These are phyloP conservation scores for Drosophila demipolita DNA, from an alignment of 2,888 invertebrate species.

Conservation along the genomic window DNA sequence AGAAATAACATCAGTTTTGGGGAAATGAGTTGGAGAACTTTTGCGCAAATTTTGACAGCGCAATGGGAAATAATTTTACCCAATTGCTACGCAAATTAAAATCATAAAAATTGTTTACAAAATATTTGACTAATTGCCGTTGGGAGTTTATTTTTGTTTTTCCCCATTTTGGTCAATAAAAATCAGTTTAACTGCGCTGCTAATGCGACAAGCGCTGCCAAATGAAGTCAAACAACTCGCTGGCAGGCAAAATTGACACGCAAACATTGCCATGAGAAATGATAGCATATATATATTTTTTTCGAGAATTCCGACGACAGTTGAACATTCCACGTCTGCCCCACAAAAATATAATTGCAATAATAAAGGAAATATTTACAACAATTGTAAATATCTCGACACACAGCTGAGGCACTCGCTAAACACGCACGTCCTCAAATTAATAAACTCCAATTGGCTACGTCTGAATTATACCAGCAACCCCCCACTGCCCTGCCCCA, in stretches of 20 bases:
- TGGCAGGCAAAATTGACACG: slow-evolving; percentile 50
- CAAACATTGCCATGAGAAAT: slow-evolving; percentile 57
- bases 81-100: slow-evolving; percentile 31
- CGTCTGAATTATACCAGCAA: slow-evolving; percentile 22
- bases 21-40: slow-evolving; percentile 28
- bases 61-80: slow-evolving; percentile 21
- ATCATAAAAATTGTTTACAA: slow-evolving; percentile 37
- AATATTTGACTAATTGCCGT: slow-evolving; percentile 44
- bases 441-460: slow-evolving; percentile 80
- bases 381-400: slow-evolving; percentile 79
- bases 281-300: slow-evolving; percentile 11
- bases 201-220: slow-evolving; percentile 54
- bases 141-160: neutral
- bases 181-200: slow-evolving; percentile 66
- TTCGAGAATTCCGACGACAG: slow-evolving; percentile 17
- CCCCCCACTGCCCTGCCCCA: neutral
- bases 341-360: slow-evolving; percentile 81
- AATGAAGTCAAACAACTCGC: slow-evolving; percentile 33
- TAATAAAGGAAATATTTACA: slow-evolving; percentile 82
- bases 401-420: slow-evolving; percentile 39
- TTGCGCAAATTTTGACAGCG: slow-evolving; percentile 28
- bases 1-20: slow-evolving; percentile 39
- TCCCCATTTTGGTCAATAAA: slow-evolving; percentile 43
- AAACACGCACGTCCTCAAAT: slow-evolving; percentile 74
- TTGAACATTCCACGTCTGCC: slow-evolving; percentile 35